A percentile compares a stretch with the other conserved stretches of the same genome.
These are phyloP conservation scores for Pseudotriccus pelzelni DNA, from an alignment of 2,797 vertebrate species.

Conservation along the genomic window DNA sequence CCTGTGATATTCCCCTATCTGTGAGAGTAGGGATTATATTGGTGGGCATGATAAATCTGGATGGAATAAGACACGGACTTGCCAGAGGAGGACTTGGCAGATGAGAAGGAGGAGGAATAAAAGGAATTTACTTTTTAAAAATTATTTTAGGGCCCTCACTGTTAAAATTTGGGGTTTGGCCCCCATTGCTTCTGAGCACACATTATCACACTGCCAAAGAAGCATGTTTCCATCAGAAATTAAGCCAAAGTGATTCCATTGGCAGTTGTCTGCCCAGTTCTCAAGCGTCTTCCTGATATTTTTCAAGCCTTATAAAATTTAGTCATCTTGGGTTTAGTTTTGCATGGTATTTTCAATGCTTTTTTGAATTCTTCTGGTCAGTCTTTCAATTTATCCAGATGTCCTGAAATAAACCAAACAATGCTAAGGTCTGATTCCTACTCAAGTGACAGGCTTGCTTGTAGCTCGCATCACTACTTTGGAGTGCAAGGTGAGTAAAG, in stretches of 20 bases:
- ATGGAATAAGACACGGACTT: background rate
- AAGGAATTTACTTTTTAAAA: background rate
- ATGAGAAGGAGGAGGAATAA: rapidly evolving
- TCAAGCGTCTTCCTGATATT: background rate
- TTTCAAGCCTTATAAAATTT: background rate
- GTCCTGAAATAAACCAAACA: background rate
- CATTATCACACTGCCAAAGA: background rate
- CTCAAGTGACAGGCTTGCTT: background rate
- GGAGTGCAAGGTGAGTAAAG: background rate
- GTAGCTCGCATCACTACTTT: background rate
- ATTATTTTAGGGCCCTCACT: background rate
- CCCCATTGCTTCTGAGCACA: background rate
- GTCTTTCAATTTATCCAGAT: background rate
- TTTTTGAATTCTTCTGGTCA: background rate
- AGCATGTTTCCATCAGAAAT: background rate
- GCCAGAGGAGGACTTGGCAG: background rate
- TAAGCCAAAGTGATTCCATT: background rate
- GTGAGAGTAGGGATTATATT: background rate
- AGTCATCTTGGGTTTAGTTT: background rate
- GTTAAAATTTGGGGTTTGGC: background rate
- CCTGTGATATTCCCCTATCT: background rate
- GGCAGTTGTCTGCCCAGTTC: background rate
- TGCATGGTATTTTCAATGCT: background rate
- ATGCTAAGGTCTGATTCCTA: background rate
- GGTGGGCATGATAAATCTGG: background rate